Percentiles rank a stretch among this genome's conserved stretches.
Conservation (phyloP, 2,113 vertebrate genomes). For the Eretmochelys imbricata region DNA sequence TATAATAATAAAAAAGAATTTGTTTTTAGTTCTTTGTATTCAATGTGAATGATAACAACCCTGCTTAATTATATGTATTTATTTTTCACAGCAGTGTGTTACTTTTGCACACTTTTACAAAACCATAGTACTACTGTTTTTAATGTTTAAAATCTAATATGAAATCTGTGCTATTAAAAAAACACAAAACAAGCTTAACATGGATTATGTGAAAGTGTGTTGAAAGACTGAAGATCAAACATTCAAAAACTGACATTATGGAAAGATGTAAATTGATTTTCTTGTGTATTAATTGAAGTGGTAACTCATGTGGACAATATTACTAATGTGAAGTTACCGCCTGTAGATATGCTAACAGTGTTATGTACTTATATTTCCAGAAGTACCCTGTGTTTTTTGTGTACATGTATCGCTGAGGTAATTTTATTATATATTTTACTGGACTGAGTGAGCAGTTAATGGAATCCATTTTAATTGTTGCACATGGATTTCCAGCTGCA, state of each 20-base stretch:
- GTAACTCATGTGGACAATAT: constrained; percentile 79
- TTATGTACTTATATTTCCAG: constrained; percentile 82
- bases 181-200: constrained; percentile 42
- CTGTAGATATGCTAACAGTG: constrained; percentile 84
- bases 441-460: constrained; percentile 82
- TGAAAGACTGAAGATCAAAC: constrained; percentile 71
- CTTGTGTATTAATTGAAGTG: constrained; percentile 69
- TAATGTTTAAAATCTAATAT: constrained; percentile 57
- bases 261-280: constrained; percentile 69
- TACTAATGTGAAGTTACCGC: constrained; percentile 78
- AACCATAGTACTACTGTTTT: constrained; percentile 80
- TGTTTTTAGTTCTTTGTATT: constrained; percentile 44
- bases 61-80: constrained; percentile 72
- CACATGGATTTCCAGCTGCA: constrained; percentile 84
- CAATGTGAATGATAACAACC: constrained; percentile 31
- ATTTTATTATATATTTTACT: constrained; percentile 82
- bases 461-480: constrained; percentile 83
- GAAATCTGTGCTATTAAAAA: constrained; percentile 67
- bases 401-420: constrained; percentile 77
- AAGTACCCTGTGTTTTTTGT: constrained; percentile 81
- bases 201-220: constrained; percentile 60
- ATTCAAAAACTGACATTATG: constrained; percentile 74
- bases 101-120: constrained; percentile 77
- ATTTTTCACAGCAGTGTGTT: constrained; percentile 77
- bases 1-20: constrained; percentile 53